Evolutionary conservation across 2,888 invertebrate genomes (phyloP), one percentile per base, ranked within the genome.

Genomic region (Pyralis farinalis): DNA sequence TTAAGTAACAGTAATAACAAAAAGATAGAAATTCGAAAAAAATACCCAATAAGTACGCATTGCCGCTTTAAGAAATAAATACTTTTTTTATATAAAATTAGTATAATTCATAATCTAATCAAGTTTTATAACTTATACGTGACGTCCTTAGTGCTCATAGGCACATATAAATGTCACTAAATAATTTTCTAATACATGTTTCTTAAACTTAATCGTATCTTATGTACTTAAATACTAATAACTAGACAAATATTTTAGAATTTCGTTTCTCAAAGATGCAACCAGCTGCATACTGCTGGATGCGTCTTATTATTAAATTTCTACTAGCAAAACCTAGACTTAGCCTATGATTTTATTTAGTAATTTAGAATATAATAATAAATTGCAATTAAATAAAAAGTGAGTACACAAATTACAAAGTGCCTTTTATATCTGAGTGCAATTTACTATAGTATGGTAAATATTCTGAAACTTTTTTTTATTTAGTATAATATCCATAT

Each of bases 211-310:
- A 71, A 46, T 54, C 63, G 57, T 63, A 51, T 54, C 58, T 3
- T 16, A 16, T 2, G 44, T 66, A 59, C 74, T 80, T 80, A 80
- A n/a, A 44, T 42, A 34, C 72, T 82, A 79, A 51, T 64, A 60
- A 69, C 75, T 83, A 85, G 59, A 76, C 66, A 71, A 61, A 63
- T 71, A 80, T 67, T 86, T 87, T 87, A 85, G 85, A 87, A 86
- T 87, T 82, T 87, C 81, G 83, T 87, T 86, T 82, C 82, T 69
- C 72, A 74, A 60, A 72, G 69, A 75, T 73, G 55, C 61, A 64
- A 65, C 68, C 49, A 3, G 16, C 16, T 16, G 16, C 4, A 16
- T 16, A 3, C 3, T 4, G 4, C 16, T 49, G 54, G 58, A 60
- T 55, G 58, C 65, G 60, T 59, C 66, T 46, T 73, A 74, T 63